Percentiles rank a stretch among this genome's conserved stretches.
phyloP scores from a whole-genome alignment of 2,888 invertebrate species.

The Pediacus dermestoides region DNA sequence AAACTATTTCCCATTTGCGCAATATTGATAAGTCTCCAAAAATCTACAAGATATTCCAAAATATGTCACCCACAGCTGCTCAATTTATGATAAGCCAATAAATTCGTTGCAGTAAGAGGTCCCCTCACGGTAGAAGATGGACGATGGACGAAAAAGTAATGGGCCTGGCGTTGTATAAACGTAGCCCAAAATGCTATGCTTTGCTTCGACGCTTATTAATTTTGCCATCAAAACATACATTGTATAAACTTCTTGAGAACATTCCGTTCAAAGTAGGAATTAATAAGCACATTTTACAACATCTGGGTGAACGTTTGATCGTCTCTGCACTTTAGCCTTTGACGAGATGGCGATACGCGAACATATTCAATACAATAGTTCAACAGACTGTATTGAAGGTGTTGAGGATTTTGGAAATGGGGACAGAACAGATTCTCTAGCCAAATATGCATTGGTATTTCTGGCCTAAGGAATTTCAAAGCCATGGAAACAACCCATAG shows the following conservation, averaged over 20 bases:
- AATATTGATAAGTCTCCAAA: neutral
- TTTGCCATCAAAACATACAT: constrained; percentile 11
- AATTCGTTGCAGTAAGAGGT: constrained; percentile 12
- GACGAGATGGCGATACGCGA: constrained; percentile 14
- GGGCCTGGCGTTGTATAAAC: constrained; percentile 17
- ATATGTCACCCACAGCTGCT: constrained; percentile 9
- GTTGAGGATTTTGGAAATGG: constrained; percentile 11
- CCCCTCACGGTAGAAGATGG: constrained; percentile 21
- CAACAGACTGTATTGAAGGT: constrained; percentile 10
- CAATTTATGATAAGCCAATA: constrained; percentile 19
- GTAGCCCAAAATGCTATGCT: constrained; percentile 15
- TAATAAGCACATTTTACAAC: constrained; percentile 13
- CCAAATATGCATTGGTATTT: constrained; percentile 15
- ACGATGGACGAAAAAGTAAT: constrained; percentile 22
- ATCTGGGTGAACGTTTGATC: constrained; percentile 10
- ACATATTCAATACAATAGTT: constrained; percentile 12
- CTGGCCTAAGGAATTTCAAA: constrained; percentile 10
- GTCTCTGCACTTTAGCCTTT: constrained; percentile 11
- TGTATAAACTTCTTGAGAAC: constrained; percentile 6
- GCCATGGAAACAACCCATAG: constrained; percentile 18
- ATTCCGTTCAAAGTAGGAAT: constrained; percentile 12
- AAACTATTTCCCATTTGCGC: neutral
- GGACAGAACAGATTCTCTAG: constrained; percentile 6
- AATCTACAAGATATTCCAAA: constrained; percentile 1
- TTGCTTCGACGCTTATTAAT: constrained; percentile 12